Conservation (phyloP, 2,113 vertebrate species). For the Athene cunicularia region DNA sequence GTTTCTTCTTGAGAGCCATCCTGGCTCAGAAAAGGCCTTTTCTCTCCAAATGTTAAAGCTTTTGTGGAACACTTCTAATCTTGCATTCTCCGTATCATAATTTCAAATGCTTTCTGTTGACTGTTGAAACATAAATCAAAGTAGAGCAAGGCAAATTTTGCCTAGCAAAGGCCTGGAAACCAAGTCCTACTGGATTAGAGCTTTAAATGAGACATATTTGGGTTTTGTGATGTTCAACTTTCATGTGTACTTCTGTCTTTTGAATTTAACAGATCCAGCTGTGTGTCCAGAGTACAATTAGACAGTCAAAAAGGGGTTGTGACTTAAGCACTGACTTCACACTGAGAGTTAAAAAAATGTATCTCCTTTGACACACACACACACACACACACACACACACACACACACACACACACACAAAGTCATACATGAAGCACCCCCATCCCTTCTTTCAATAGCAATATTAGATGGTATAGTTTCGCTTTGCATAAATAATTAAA, state of each 20-base stretch:
- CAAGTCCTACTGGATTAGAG: not conserved
- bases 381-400: not conserved
- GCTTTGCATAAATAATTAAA: not conserved
- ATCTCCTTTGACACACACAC: not conserved
- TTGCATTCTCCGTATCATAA: not conserved
- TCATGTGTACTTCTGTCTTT: not conserved
- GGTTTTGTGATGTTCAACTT: not conserved
- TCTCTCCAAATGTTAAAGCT: constrained; percentile 20
- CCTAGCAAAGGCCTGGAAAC: not conserved
- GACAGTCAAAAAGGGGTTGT: not conserved
- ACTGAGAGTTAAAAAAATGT: not conserved
- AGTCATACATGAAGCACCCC: not conserved
- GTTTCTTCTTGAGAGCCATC: constrained; percentile 47
- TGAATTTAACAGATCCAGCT: not conserved
- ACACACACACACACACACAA: not conserved
- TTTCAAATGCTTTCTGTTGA: not conserved
- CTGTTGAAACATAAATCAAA: constrained; percentile 24
- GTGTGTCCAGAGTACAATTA: not conserved
- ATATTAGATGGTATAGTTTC: not conserved
- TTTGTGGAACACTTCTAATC: constrained; percentile 14
- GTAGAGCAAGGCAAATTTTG: not conserved
- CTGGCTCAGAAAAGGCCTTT: constrained; percentile 40
- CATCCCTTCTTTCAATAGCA: not conserved
- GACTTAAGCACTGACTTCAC: not conserved
- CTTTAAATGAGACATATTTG: not conserved